phyloP scores from a whole-genome alignment of 2,113 vertebrate species.

The Cyrtonyx montezumae region DNA sequence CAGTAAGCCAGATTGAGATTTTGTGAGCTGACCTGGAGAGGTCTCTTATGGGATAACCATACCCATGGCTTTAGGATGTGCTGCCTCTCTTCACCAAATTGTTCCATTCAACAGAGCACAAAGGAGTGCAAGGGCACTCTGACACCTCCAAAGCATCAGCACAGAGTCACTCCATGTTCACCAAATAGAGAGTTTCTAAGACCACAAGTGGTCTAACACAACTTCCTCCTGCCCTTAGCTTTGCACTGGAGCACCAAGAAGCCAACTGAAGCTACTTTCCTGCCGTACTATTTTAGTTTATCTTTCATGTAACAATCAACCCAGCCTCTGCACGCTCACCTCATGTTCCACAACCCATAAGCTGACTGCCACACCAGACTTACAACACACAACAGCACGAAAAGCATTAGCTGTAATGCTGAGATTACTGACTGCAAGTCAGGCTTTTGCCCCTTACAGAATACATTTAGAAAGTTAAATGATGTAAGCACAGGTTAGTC shows the following conservation, averaged over 20 bases:
- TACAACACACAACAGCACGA: background rate
- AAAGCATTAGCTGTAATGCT: background rate
- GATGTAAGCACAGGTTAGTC: background rate
- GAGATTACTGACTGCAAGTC: background rate
- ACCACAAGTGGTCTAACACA: background rate
- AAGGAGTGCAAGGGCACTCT: rapidly evolving
- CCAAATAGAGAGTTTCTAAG: background rate
- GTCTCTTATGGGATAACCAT: background rate
- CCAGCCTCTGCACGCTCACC: conserved; percentile 19
- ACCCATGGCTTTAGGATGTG: background rate
- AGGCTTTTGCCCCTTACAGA: background rate
- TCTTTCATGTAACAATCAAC: background rate
- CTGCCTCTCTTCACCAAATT: background rate
- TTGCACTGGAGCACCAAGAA: conserved; percentile 13
- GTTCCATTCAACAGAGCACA: background rate
- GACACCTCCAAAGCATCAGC: background rate
- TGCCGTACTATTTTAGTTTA: conserved; percentile 23
- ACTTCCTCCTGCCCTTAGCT: background rate
- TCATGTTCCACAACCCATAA: background rate
- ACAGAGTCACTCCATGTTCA: background rate
- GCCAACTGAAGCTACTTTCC: conserved; percentile 27
- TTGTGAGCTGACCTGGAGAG: background rate
- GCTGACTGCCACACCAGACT: background rate
- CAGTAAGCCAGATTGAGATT: background rate
- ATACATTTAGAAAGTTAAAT: background rate